Evolutionary conservation across 1,140 invertebrate species (phyloP).

Genomic region (Drosophila lacteicornis): DNA sequence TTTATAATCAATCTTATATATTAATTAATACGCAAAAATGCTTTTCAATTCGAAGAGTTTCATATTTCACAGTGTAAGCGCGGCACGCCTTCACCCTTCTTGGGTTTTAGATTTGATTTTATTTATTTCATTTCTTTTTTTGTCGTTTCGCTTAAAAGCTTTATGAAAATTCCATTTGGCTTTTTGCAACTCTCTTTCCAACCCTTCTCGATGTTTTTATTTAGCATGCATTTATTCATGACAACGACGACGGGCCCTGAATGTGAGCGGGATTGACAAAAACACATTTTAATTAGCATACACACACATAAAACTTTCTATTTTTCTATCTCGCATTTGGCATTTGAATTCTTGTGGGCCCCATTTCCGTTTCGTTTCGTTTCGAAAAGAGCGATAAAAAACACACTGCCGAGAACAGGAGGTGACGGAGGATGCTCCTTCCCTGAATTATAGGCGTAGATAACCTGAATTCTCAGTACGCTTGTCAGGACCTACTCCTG

Average conservation of each 20-base stretch:
- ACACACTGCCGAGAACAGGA: background rate
- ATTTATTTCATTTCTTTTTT: conserved; percentile 29
- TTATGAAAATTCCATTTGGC: conserved; percentile 58
- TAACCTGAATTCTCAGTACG: conserved; percentile 25
- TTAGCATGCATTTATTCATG: conserved; percentile 52
- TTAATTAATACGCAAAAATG: no score
- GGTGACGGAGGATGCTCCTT: conserved; percentile 1
- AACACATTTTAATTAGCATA: conserved; percentile 57
- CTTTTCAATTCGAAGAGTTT: no score
- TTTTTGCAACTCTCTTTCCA: conserved; percentile 46
- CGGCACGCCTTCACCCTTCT: background rate
- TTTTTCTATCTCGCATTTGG: conserved; percentile 16
- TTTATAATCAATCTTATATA: no score
- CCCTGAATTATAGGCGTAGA: conserved; percentile 25
- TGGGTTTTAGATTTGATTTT: conserved; percentile 36
- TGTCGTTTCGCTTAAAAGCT: conserved; percentile 37
- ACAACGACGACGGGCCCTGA: conserved; percentile 8
- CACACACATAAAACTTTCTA: conserved; percentile 42
- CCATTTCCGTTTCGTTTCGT: conserved; percentile 6
- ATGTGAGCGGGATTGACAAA: conserved; percentile 32
- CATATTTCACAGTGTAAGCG: conserved; percentile 7
- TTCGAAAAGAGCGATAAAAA: conserved; percentile 3
- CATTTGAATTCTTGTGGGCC: conserved; percentile 44
- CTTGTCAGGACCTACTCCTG: conserved; percentile 5
- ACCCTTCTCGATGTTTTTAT: conserved; percentile 29